Conservation (phyloP, 2,113 vertebrate species). For the Acanthochromis polyacanthus region DNA sequence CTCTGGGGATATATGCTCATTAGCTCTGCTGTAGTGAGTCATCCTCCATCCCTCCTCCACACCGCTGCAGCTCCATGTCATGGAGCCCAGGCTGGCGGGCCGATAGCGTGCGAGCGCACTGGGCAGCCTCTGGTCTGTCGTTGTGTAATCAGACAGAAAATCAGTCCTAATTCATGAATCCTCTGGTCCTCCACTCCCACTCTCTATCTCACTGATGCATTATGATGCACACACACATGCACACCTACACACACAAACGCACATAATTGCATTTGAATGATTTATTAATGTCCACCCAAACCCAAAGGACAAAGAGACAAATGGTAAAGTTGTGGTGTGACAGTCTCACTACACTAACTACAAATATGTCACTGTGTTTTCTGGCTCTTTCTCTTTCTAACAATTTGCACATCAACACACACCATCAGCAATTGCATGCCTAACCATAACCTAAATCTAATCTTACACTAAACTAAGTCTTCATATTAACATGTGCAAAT, state of each 20-base stretch:
- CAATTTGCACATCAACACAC: background rate
- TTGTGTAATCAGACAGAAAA: conserved; percentile 73
- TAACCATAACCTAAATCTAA: background rate
- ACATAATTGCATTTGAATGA: conserved; percentile 14
- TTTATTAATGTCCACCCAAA: conserved; percentile 28
- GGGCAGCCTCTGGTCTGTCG: conserved; percentile 49
- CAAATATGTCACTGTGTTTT: conserved; percentile 5
- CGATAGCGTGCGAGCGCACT: conserved; percentile 49
- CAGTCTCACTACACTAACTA: background rate
- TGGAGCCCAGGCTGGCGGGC: conserved; percentile 13
- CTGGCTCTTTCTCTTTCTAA: background rate
- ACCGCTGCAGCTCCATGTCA: conserved; percentile 39
- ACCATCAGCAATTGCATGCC: background rate
- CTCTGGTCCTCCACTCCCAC: conserved; percentile 31
- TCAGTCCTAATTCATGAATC: conserved; percentile 55
- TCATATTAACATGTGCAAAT: too few relatives aligned
- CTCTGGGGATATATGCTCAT: conserved; percentile 15
- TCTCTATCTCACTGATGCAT: conserved; percentile 11
- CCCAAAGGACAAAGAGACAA: conserved; percentile 23
- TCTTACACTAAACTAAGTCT: too few relatives aligned
- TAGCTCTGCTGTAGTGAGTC: conserved; percentile 38
- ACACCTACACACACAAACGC: background rate
- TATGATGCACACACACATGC: conserved; percentile 9
- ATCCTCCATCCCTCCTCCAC: background rate
- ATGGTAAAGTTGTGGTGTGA: conserved; percentile 11